Conservation (phyloP, 1,140 invertebrate genomes). For the Zaprionus taronus region DNA sequence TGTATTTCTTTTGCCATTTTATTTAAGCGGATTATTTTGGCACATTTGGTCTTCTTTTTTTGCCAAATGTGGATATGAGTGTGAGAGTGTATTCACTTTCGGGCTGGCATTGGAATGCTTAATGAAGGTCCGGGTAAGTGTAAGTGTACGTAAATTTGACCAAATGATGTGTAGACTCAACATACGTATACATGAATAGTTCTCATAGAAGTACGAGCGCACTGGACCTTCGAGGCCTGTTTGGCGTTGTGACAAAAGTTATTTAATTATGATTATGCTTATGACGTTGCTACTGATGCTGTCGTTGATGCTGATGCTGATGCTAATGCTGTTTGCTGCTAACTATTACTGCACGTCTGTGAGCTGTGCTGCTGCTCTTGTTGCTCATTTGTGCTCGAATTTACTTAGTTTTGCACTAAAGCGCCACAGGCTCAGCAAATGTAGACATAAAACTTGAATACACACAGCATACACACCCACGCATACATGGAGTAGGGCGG, state of each 20-base stretch:
- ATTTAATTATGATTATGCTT: slow-evolving; percentile 79
- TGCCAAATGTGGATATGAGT: slow-evolving; percentile 20
- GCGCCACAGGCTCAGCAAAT: slow-evolving; percentile 68
- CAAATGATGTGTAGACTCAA: slow-evolving; percentile 68
- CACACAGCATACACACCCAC: slow-evolving; percentile 29
- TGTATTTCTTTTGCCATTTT: slow-evolving; percentile 73
- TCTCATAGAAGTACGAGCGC: neutral
- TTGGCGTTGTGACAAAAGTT: slow-evolving; percentile 79
- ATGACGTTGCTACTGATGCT: slow-evolving; percentile 21
- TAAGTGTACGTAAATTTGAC: slow-evolving; percentile 65
- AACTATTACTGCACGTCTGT: slow-evolving; percentile 57
- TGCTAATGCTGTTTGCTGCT: slow-evolving; percentile 57
- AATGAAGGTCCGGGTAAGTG: slow-evolving; percentile 55
- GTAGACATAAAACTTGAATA: slow-evolving; percentile 79
- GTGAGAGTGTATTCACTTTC: neutral
- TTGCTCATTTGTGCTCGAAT: slow-evolving; percentile 76
- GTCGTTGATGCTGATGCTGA: slow-evolving; percentile 39
- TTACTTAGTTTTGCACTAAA: slow-evolving; percentile 79
- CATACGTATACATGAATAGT: neutral
- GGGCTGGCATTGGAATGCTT: slow-evolving; percentile 64
- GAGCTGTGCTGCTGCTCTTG: slow-evolving; percentile 34
- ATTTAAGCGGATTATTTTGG: slow-evolving; percentile 82
- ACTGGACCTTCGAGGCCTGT: slow-evolving; percentile 41
- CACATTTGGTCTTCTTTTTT: slow-evolving; percentile 71
- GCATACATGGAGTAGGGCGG: neutral